Base-by-base conservation (phyloP, 2,113 vertebrate species). In the Mirza zaza region DNA sequence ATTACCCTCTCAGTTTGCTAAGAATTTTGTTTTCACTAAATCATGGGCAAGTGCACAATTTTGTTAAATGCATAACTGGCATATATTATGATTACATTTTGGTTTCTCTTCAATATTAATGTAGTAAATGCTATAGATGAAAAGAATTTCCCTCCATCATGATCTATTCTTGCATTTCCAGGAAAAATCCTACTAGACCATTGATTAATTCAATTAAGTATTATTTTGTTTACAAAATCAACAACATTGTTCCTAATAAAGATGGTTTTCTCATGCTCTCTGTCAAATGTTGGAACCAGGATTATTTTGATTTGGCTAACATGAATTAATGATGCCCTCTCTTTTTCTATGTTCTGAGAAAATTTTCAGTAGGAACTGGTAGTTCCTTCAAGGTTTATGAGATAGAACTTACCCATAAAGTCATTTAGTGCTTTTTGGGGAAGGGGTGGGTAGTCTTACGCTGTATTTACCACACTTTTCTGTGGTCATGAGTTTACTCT, bases 161-260 rank as follows among this genome's bases (percentile, higher is more conserved):
- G 32, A 82, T 45, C 55, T 87, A 23, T n/a, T 75, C 48, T 77
- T 86, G 6, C 32, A 85, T 77, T 81, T 48, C 68, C 87, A 90
- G 45, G 23, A 90, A 45, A 90, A 95, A 90, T 65, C n/a, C 29
- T 87, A 67, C 39, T n/a, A 63, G 17, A 73, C 21, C 4, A 86
- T 73, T 87, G 77, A 95, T 59, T 80, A 73, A 59, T 80, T 68
- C 36, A 87, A 29, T 55, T 71, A 67, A 81, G 1, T 63, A 57
- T 42, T 81, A 73, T 57, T 89, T 95, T 83, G 82, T 50, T 81
- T 71, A 95, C 59, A 27, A 75, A 80, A 76, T 75, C 32, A 88
- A 91, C 17, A 75, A 45, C 8, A 91, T 68, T 65, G 2, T 77
- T 86, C 48, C 75, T 75, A 94, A 94, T 42, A 84, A 94, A 75